phyloP scores from a whole-genome alignment of 2,888 invertebrate species.

The Mycalesis mineus region DNA sequence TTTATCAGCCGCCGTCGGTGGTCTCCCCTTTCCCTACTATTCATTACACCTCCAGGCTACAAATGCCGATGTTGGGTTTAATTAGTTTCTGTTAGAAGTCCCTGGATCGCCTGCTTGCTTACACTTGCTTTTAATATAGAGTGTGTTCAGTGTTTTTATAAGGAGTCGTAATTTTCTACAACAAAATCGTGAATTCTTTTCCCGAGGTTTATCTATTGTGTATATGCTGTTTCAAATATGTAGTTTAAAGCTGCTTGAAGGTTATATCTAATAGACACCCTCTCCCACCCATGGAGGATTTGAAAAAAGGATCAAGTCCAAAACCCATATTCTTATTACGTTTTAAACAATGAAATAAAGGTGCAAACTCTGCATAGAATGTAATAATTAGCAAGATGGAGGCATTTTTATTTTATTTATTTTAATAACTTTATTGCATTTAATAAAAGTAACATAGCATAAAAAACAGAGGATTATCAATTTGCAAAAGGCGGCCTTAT shows the following conservation, averaged over 20 bases:
- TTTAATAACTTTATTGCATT: too few species aligned
- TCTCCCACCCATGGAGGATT: too few species aligned
- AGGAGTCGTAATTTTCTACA: background rate
- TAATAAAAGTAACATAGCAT: too few species aligned
- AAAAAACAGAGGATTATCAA: too few species aligned
- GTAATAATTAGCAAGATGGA: conserved; percentile 2
- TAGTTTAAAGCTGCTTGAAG: too few species aligned
- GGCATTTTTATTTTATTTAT: too few species aligned
- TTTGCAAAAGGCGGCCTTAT: too few species aligned
- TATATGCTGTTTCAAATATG: background rate
- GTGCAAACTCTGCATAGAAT: background rate
- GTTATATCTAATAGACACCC: too few species aligned
- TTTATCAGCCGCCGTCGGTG: conserved; percentile 39
- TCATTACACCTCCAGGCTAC: conserved; percentile 58
- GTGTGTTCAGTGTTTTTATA: background rate
- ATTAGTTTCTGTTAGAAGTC: conserved; percentile 65
- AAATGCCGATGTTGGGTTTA: conserved; percentile 66
- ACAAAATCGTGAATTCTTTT: background rate
- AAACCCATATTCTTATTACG: too few species aligned
- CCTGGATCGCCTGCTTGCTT: conserved; percentile 35
- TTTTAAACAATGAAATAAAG: background rate
- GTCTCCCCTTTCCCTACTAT: conserved; percentile 47
- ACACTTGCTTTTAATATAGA: conserved; percentile 34
- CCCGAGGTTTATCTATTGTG: background rate
- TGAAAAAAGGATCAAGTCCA: too few species aligned